Base-by-base conservation (phyloP, 2,797 vertebrate genomes). In the Chloroceryle amazona region DNA sequence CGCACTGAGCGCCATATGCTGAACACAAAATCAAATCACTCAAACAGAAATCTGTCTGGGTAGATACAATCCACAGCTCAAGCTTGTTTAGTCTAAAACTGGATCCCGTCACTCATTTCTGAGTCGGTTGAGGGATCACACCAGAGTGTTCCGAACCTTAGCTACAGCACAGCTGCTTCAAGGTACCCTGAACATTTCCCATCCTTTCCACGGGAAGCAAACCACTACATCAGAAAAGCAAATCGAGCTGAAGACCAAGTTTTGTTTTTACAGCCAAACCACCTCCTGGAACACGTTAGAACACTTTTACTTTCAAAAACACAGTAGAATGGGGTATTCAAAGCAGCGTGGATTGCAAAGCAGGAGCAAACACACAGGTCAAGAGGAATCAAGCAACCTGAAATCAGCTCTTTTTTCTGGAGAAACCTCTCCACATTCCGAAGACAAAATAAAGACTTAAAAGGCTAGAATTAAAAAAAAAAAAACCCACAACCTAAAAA, bases 161-260 rank as follows among this genome's bases (percentile, higher is more conserved):
- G 0, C 35, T 11, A 7, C 28, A 52, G 26, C 51, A 8, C 15
- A 4, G 6, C 2, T 10, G 21, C 51, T 41, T 9, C 65, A 29
- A 44, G 33, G 29, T 13, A 23, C 28, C 26, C 2, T 0, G 8
- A 58, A 10, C 41, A 33, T 46, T 12, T 29, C 14, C 70, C 61
- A 60, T 21, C 42, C 52, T 46, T 41, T 19, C 62, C 29, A 17
- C 0, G 0, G 2, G 21, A n/a, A 47, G 37, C 6, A 10, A n/a
- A 71, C 12, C 31, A 7, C 10, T 4, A 1, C 18, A 10, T 9
- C 0, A 16, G 57, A 61, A 71, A 71, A 81, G 28, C 7, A 47
- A 8, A 42, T 17, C 2, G 11, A 33, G 31, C 3, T 28, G 29
- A 33, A 76, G 41, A 28, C 3, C 1, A 54, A 67, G 46, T 23